Evolutionary conservation across 1,140 invertebrate genomes (phyloP).

Genomic region (Eciton burchellii): DNA sequence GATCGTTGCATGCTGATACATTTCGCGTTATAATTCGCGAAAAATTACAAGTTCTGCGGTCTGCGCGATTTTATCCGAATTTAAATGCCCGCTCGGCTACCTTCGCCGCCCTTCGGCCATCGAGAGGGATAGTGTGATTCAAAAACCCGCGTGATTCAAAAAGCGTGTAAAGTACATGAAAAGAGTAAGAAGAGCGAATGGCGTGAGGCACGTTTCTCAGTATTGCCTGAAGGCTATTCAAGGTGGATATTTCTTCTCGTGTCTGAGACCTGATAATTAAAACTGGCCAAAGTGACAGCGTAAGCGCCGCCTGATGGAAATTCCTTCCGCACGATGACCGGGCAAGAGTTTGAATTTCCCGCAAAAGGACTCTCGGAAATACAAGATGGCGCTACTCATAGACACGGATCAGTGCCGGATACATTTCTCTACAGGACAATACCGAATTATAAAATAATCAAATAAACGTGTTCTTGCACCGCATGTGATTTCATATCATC

Average conservation of each 20-base stretch:
- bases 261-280: too few relatives aligned
- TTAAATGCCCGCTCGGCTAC: neutral
- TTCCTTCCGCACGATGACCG: neutral
- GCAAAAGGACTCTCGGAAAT: slow-evolving; percentile 67
- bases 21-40: neutral
- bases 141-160: slow-evolving; percentile 23
- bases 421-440: slow-evolving; percentile 62
- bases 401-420: slow-evolving; percentile 6
- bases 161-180: neutral
- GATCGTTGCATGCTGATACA: neutral
- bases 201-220: neutral
- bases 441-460: slow-evolving; percentile 30
- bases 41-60: neutral
- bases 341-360: slow-evolving; percentile 63
- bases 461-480: neutral
- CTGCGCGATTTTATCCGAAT: neutral
- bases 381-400: slow-evolving; percentile 67
- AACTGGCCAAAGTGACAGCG: too few relatives aligned
- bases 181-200: too few relatives aligned
- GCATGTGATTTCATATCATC: neutral
- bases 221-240: neutral
- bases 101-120: neutral
- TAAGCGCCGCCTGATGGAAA: too few relatives aligned
- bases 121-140: neutral
- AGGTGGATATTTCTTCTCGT: too few relatives aligned